Percentiles rank a stretch among this genome's conserved stretches.
These are phyloP conservation scores for Cantharis rustica DNA, from an alignment of 2,888 invertebrate genomes.

Conservation along the genomic window DNA sequence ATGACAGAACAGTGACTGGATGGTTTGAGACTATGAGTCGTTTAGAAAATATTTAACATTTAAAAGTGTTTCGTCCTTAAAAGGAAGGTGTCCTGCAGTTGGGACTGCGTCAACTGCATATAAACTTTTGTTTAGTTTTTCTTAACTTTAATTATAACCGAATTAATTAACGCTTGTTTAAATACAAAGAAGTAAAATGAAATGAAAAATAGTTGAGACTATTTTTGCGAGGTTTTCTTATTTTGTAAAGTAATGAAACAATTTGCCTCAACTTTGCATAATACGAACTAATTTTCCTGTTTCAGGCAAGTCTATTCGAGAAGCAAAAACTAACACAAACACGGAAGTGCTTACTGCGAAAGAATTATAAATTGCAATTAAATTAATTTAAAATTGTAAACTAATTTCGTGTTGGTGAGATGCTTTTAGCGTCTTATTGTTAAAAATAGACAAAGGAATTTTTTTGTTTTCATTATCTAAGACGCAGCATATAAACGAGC, in stretches of 20 bases:
- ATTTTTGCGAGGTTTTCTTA: background rate
- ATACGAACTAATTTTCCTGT: background rate
- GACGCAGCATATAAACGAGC: conserved; percentile 11
- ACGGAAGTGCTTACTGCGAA: background rate
- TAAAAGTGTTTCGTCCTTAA: background rate
- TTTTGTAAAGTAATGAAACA: background rate
- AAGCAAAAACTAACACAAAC: background rate
- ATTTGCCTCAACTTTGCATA: background rate
- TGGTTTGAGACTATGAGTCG: background rate
- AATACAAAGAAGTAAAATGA: background rate
- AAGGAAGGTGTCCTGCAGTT: background rate
- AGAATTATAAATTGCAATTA: background rate
- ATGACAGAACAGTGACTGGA: background rate
- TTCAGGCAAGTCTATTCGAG: background rate
- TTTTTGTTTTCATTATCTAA: background rate
- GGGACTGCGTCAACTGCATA: background rate
- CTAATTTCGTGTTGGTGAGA: background rate
- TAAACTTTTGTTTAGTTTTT: background rate
- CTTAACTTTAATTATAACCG: background rate
- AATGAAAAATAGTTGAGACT: background rate
- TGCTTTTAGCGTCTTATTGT: background rate
- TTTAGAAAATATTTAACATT: background rate
- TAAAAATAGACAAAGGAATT: background rate
- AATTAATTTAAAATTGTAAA: background rate
- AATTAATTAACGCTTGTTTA: background rate